Percentiles rank a stretch among this genome's conserved stretches.
Conservation (phyloP, 2,888 invertebrate species). For the Petrolisthes cinctipes region DNA sequence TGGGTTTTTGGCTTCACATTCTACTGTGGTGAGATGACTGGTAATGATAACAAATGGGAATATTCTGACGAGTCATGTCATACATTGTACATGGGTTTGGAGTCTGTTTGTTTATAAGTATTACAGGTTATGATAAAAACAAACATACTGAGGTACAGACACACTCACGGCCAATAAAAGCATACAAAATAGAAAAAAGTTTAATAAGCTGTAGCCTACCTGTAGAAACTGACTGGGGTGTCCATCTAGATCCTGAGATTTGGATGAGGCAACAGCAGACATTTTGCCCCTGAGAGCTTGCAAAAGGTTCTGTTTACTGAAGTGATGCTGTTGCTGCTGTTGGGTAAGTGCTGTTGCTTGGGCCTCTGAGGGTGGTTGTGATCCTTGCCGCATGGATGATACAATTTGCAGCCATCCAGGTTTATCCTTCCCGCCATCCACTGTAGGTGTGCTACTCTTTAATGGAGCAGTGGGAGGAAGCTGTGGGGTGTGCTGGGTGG, state of each 20-base stretch:
- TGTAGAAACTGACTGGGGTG: slow-evolving; percentile 51
- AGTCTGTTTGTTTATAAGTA: no score
- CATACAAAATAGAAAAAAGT: no score
- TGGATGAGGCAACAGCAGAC: slow-evolving; percentile 13
- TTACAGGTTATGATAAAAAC: no score
- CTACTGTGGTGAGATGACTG: no score
- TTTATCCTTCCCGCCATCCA: slow-evolving; percentile 22
- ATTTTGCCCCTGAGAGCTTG: background rate
- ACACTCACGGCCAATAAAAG: no score
- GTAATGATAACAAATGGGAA: no score
- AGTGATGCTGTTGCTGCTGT: slow-evolving; percentile 13
- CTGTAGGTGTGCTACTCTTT: slow-evolving; percentile 26
- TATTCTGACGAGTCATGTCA: no score
- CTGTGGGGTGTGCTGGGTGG: slow-evolving; percentile 21
- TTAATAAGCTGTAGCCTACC: slow-evolving; percentile 14
- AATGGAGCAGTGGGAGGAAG: slow-evolving; percentile 23
- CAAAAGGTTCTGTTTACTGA: background rate
- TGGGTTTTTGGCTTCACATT: no score
- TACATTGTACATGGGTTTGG: no score
- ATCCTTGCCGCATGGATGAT: slow-evolving; percentile 53
- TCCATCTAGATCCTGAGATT: slow-evolving; percentile 33
- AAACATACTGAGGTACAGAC: no score
- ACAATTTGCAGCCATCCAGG: slow-evolving; percentile 57
- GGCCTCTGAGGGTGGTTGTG: slow-evolving; percentile 3
- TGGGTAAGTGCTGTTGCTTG: background rate